Base-by-base conservation (phyloP, 2,113 vertebrate genomes). In the Phalacrocorax carbo region DNA sequence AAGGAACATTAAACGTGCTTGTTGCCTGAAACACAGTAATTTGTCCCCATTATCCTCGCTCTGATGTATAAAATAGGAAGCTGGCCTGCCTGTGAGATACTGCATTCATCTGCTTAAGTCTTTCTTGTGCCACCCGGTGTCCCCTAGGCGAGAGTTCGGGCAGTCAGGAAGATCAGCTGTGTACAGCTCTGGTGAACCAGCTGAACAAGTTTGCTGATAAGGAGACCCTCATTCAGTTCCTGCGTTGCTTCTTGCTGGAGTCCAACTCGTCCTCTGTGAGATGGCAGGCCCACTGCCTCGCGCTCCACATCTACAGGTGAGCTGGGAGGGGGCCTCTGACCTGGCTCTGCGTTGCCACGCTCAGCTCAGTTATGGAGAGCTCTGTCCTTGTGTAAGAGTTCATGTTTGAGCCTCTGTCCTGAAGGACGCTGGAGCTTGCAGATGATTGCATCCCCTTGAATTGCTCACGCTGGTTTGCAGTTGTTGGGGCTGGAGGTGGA, bases 161-260 rank as follows among this genome's bases (percentile, higher is more conserved):
- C 93, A 99, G 99, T 87, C 99, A 99, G 89, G 99, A 99, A 91
- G 99, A 99, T 94, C 99, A 99, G 98, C 98, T 99, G 65, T 99
- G 99, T 61, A 99, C 99, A 4, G 99, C 99, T 58, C 98, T 99
- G 94, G 99, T 99, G 96, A 99, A 99, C 97, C 99, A 99, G 84
- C 98, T 99, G 36, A 99, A 99, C 98, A 99, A 99, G 87, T 99
- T 99, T 98, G 99, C 99, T 9, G 99, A 99, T 97, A 99, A 99
- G 94, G 99, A 99, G 97, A 99, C 99, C 12, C 98, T 99, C 70
- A 99, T 99, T 90, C 99, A 99, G 95, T 99, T 99, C 96, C 97
- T 99, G 60, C 99, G 99, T 78, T 99, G 99, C 97, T 99, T 99
- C 98, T 96, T 99, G 88, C 97, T 99, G 75, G 99, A 99, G 94